Percentiles rank a stretch among this genome's conserved stretches.
Evolutionary conservation across 2,113 vertebrate species (phyloP).

Genomic region (Rattus norvegicus): GRCr8 NC_086032.1:20289501-20290000

Average conservation of each 20-base stretch:
- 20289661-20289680: background rate
- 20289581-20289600: slow-evolving; percentile 14
- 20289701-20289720: background rate
- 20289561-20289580: background rate
- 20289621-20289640: background rate
- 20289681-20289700: background rate
- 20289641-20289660: background rate
- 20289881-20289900: background rate
- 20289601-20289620: background rate
- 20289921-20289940: background rate
- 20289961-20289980: background rate
- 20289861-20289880: background rate
- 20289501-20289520: background rate
- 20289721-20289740: background rate
- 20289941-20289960: background rate
- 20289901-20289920: background rate
- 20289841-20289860: background rate
- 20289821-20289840: background rate
- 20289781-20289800: background rate
- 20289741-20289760: background rate
- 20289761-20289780: background rate
- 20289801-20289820: background rate
- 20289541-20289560: background rate
- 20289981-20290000: background rate
- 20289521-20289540: background rate